Percentiles rank a stretch among this genome's conserved stretches.
Conservation (phyloP, 2,797 vertebrate species). For the Lates japonicus region DNA sequence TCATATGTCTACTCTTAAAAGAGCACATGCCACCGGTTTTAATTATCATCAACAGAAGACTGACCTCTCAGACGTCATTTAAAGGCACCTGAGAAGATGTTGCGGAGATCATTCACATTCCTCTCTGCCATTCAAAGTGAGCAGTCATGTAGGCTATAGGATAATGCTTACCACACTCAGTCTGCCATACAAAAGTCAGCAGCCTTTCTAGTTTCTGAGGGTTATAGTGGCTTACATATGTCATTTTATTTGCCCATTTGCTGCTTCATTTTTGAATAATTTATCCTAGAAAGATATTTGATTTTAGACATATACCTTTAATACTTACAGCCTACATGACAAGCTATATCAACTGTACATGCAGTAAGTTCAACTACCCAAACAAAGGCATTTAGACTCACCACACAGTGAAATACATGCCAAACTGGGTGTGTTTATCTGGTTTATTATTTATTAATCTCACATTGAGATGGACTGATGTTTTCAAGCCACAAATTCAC, state of each 20-base stretch:
- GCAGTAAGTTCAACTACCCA: background rate
- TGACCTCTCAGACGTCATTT: background rate
- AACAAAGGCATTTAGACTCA: background rate
- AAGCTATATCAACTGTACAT: background rate
- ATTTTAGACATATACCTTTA: background rate
- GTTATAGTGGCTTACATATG: background rate
- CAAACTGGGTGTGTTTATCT: background rate
- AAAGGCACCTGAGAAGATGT: background rate
- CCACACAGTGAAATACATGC: background rate
- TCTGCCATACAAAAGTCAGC: background rate
- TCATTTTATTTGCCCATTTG: background rate
- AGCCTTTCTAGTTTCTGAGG: background rate
- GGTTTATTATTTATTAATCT: background rate
- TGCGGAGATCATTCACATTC: background rate
- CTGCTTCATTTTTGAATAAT: background rate
- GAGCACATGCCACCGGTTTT: background rate
- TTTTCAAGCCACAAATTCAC: background rate
- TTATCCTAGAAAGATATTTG: background rate
- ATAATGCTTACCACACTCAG: background rate
- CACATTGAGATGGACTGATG: background rate
- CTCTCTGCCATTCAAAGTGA: constrained; percentile 2
- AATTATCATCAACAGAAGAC: constrained; percentile 8
- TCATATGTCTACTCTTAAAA: background rate
- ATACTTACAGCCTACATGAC: background rate
- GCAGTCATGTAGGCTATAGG: background rate